Evolutionary conservation across 1,140 invertebrate genomes (phyloP), one percentile per base, ranked within the genome.

Genomic region (Octopus sinensis): DNA sequence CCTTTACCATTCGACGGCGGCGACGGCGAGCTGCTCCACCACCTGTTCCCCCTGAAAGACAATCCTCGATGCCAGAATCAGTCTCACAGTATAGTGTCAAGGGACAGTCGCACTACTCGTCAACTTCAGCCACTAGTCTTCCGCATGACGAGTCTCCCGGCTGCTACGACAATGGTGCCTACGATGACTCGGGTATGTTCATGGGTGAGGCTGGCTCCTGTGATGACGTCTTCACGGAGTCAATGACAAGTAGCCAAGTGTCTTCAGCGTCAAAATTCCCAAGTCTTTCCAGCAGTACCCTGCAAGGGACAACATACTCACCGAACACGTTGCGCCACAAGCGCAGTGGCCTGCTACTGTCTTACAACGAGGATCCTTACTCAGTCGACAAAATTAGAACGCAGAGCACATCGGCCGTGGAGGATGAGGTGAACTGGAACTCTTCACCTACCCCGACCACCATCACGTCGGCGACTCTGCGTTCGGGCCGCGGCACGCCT

Each of bases 1-100:
- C 83, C 5, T 84, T 88, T 83, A 87, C 86, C 10, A 78, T 88
- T 62, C 79, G 87, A n/a, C 80, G 87, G 54, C 80, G 85, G 6
- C 83, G 85, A 30, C 86, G 84, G 75, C 76, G 86, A n/a, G 84
- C 85, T 30, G 83, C 83, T 12, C 80, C 81, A 23, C 85, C 85
- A 13, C 85, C 85, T 10, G 84, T 84, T 9, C 80, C 80, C 5
- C 83, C 84, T 3, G 80, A 81, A 75, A 78, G 84, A 52, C 83
- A 85, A 23, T 78, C 84, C 4, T 83, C 82, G 0, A 77, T 83
- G 71, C 82, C 83, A 68, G 78, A 82, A 7, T 79, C 79, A 6
- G 13, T 73, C 5, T 53, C 43, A 78, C 43, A 78, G 43, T 78
- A 52, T 5, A 78, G 53, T 51, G 76, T 78, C 43, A 12, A 51